Evolutionary conservation across 2,888 invertebrate genomes (phyloP), one percentile per base, ranked within the genome.

Genomic region (Ophioninae sp.): DNA sequence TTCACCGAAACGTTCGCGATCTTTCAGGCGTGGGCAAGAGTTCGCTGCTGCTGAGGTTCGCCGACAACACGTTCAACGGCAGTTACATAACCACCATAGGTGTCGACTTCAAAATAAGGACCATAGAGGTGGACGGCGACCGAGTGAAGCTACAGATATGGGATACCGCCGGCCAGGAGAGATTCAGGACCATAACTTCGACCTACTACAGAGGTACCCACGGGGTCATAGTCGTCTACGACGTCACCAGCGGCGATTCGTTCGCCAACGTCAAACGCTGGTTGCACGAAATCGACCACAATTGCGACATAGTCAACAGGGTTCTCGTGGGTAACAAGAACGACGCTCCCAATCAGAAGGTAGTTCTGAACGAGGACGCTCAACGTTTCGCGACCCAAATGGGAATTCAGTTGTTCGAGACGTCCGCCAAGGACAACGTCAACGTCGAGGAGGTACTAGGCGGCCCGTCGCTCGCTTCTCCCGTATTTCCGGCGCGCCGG

Each of bases 181-280:
- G 99, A 90, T 99, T 99, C 94, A 95, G 99, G 91, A 99, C 99
- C 82, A 99, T 99, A 90, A 99, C 99, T 81, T 99, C 99, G 93
- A 99, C 99, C 85, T 98, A 99, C 93, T 99, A 99, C 93, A 95
- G 99, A 91, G 99, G 99, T 79, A 99, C 99, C 69, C 99, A 99
- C 93, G 99, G 99, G 84, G 99, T 99, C 85, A 98, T 99, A 91
- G 99, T 99, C 68, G 99, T 99, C 17, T 99, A 99, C 94, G 99
- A 99, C 95, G 99, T 99, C 74, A 98, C 98, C 85, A 99, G 97
- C 93, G 99, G 99, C 62, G 99, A 99, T 93, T 98, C 99, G 73
- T 99, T 99, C 94, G 99, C 99, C 85, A 99, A 99, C 93, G 99
- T 99, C 2, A 99, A 99, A 93, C 95, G 99, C 92, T 99, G 99